These are phyloP conservation scores for Enhydra lutris DNA, from an alignment of 2,113 vertebrate species.

Conservation along the genomic window DNA sequence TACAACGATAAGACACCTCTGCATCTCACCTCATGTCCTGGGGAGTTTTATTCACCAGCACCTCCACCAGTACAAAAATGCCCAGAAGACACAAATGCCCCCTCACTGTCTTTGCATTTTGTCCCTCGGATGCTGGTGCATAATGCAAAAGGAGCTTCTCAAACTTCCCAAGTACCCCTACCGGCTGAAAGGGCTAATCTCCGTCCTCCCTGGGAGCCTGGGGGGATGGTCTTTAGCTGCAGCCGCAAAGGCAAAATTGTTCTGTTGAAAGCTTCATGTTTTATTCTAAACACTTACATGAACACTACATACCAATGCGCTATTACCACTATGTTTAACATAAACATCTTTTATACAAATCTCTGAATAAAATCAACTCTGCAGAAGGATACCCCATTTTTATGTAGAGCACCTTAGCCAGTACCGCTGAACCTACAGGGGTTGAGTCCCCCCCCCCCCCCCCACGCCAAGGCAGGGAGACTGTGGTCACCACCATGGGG, in stretches of 20 bases:
- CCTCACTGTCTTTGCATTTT: not conserved
- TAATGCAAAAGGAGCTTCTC: not conserved
- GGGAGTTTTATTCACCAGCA: not conserved
- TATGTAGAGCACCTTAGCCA: not conserved
- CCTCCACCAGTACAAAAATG: not conserved
- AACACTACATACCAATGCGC: not conserved
- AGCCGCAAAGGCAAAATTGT: not conserved
- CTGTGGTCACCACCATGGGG: accelerated
- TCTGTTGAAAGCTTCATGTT: not conserved
- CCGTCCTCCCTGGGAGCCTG: too few species aligned
- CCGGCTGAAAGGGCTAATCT: too few species aligned
- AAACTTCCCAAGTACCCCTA: too few species aligned
- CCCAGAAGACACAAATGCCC: not conserved
- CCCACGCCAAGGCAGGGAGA: not conserved
- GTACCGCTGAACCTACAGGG: too few species aligned
- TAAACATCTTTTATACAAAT: not conserved
- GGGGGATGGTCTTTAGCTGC: not conserved
- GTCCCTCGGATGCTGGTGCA: not conserved
- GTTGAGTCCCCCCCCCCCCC: not conserved
- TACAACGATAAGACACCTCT: not conserved
- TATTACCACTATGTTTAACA: not conserved
- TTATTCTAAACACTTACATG: not conserved
- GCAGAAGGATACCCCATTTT: not conserved
- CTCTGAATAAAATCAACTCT: not conserved
- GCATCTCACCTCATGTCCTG: not conserved